Percentiles rank a stretch among this genome's conserved stretches.
Conservation (phyloP, 2,113 vertebrate genomes). For the Entomyzon cyanotis region DNA sequence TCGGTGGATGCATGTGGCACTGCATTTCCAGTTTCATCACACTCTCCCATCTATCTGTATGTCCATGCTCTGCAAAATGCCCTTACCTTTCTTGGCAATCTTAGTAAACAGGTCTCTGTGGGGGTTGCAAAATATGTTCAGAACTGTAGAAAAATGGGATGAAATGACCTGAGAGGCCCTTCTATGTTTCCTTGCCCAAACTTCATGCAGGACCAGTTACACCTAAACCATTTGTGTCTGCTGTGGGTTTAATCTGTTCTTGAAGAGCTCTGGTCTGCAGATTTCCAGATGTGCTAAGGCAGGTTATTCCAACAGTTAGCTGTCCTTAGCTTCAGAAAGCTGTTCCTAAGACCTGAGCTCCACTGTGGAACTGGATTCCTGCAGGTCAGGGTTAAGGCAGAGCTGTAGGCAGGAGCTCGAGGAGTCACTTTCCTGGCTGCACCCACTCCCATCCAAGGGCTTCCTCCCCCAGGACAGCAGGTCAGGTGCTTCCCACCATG, state of each 20-base stretch:
- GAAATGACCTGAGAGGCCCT: background rate
- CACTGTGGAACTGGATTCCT: background rate
- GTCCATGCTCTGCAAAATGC: background rate
- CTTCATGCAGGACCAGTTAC: background rate
- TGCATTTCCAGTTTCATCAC: background rate
- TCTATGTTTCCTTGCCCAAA: background rate
- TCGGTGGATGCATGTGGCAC: background rate
- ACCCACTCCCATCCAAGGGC: background rate
- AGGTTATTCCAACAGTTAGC: background rate
- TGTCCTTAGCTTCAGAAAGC: background rate
- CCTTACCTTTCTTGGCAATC: background rate
- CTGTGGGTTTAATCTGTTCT: background rate
- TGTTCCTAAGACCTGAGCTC: background rate
- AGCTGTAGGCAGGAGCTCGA: background rate
- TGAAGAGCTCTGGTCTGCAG: background rate
- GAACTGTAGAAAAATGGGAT: background rate
- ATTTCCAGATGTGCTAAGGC: background rate
- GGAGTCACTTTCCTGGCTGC: background rate
- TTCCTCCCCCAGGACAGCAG: background rate
- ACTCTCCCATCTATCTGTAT: background rate
- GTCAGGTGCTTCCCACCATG: background rate
- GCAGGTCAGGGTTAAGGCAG: background rate
- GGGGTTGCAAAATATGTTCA: background rate
- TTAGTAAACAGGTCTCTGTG: background rate
- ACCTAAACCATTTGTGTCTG: background rate